Evolutionary conservation across 1,140 invertebrate species (phyloP), one percentile per base, ranked within the genome.

Genomic region (Bombus sylvicola): DNA sequence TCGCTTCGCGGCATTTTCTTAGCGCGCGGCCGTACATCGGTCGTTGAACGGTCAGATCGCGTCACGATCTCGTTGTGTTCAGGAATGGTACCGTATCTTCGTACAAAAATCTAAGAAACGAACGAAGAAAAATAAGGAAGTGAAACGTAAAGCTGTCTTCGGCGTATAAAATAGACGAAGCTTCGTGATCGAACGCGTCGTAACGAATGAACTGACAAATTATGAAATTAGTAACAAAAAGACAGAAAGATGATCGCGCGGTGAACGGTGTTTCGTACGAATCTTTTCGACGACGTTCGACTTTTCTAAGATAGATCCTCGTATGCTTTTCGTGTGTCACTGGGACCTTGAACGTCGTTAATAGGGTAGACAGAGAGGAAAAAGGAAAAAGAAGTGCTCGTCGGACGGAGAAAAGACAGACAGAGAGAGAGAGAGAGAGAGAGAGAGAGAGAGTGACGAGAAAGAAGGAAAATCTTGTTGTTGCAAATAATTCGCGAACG

Each of bases 1-100:
- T 79, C 77, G 88, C 91, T 88, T 87, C 83, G 89, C 92, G 89
- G 89, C 88, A 90, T 91, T 89, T 81, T 90, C 91, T 93, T 92
- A 90, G 87, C 92, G 77, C 76, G 43, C 77, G 59, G 57, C 82
- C 89, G 80, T 80, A n/a, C 74, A 71, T 88, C 90, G 81, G 87
- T 90, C 87, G 81, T 90, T 83, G 85, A 81, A 57, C 87, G 69
- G 22, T 41, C 28, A 15, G 47, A 59, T 81, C 68, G 74, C 66
- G 39, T 25, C 53, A 22, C 31, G 72, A 68, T 71, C 71, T 39
- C 53, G 39, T 85, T 73, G 66, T 85, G 81, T 84, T 88, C 87
- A 88, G 43, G 53, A 76, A 39, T 59, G 25, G 28, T 73, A 31
- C 3, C 15, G 12, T 31, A n/a, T 31, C 1, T 39, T 69, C 37